phyloP scores from a whole-genome alignment of 2,113 vertebrate species.

The Nymphicus hollandicus region DNA sequence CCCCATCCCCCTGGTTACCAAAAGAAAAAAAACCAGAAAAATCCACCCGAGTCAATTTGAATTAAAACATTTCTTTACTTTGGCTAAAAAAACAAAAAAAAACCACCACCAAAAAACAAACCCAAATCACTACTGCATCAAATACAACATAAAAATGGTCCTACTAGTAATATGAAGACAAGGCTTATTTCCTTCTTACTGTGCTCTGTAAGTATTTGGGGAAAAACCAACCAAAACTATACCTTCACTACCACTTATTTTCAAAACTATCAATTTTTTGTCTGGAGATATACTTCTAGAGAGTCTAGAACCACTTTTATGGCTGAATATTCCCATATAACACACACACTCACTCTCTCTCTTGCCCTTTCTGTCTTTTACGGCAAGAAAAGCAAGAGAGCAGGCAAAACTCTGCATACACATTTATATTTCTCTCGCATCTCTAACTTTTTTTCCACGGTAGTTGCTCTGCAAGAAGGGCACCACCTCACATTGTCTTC shows the following conservation, averaged over 20 bases:
- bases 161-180: neutral
- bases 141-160: neutral
- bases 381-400: neutral
- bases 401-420: neutral
- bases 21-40: neutral
- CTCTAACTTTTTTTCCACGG: neutral
- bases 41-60: neutral
- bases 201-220: neutral
- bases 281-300: neutral
- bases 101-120: neutral
- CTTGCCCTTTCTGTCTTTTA: neutral
- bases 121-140: neutral
- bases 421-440: neutral
- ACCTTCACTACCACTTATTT: neutral
- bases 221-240: neutral
- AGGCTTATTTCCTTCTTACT: neutral
- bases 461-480: neutral
- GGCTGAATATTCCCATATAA: neutral
- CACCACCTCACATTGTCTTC: neutral
- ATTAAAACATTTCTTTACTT: neutral
- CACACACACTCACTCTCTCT: fast-evolving
- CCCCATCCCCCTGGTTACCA: neutral
- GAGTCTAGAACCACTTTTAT: neutral
- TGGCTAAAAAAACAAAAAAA: neutral
- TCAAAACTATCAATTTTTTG: neutral